Evolutionary conservation across 2,113 vertebrate species (phyloP).

Genomic region (Ceratotherium simum): DNA sequence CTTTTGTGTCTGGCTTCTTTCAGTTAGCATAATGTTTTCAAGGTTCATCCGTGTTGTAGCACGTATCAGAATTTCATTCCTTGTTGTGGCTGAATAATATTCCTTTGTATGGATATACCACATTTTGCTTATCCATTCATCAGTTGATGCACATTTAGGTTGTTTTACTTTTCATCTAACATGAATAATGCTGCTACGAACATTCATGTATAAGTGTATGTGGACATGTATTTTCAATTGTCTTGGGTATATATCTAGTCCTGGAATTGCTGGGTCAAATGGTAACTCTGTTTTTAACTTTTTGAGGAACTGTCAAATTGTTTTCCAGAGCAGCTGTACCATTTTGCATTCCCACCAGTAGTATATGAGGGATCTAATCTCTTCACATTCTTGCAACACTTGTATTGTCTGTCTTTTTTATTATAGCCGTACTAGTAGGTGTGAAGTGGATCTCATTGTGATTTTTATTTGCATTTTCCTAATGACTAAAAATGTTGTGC

Average conservation of each 20-base stretch:
- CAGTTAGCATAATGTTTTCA: background rate
- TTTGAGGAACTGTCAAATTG: background rate
- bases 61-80: background rate
- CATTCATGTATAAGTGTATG: background rate
- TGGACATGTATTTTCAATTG: background rate
- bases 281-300: background rate
- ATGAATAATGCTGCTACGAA: background rate
- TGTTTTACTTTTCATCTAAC: background rate
- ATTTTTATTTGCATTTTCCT: slow-evolving; percentile 40
- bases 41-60: background rate
- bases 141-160: background rate
- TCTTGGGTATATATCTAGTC: background rate
- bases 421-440: background rate
- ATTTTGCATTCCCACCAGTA: background rate
- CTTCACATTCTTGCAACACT: background rate
- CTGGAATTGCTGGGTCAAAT: background rate
- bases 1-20: slow-evolving; percentile 32
- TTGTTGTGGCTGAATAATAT: slow-evolving; percentile 15
- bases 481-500: background rate
- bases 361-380: background rate
- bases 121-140: background rate
- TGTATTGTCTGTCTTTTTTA: background rate
- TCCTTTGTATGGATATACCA: background rate
- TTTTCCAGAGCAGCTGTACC: background rate
- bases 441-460: background rate